A percentile compares a stretch with the other conserved stretches of the same genome.
Conservation (phyloP, 1,140 invertebrate genomes). For the Chlorops oryzae region DNA sequence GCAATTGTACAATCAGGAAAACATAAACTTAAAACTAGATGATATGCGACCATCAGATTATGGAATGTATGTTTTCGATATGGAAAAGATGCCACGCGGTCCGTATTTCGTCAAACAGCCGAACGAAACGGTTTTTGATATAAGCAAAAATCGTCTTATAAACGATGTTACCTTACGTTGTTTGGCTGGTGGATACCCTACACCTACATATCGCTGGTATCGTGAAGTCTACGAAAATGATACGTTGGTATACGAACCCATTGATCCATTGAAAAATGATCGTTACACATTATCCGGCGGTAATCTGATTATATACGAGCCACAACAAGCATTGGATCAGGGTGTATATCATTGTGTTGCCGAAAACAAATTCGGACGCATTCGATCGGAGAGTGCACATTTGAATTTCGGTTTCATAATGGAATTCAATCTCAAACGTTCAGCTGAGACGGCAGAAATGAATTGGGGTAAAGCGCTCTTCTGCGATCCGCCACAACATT, state of each 20-base stretch:
- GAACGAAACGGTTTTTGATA: conserved; percentile 73
- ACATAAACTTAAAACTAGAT: conserved; percentile 51
- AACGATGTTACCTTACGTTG: conserved; percentile 76
- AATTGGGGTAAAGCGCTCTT: conserved; percentile 91
- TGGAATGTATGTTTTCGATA: conserved; percentile 69
- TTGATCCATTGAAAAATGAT: conserved; percentile 68
- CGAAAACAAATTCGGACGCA: conserved; percentile 79
- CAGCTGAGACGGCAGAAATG: conserved; percentile 74
- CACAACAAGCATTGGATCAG: conserved; percentile 72
- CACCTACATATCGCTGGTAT: conserved; percentile 87
- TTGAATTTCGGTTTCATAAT: conserved; percentile 86
- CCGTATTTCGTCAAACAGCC: conserved; percentile 86
- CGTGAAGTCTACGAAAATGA: conserved; percentile 81
- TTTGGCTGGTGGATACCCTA: conserved; percentile 81
- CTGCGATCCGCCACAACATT: conserved; percentile 89
- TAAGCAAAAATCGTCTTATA: conserved; percentile 60
- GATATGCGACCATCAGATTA: conserved; percentile 77
- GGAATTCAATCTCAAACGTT: conserved; percentile 84
- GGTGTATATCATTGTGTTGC: conserved; percentile 90
- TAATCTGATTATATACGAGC: conserved; percentile 79
- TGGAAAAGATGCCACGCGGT: conserved; percentile 72
- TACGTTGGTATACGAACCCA: conserved; percentile 59
- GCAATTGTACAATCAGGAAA: conserved; percentile 60
- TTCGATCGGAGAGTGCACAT: conserved; percentile 80
- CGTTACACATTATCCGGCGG: conserved; percentile 87